Evolutionary conservation across 2,888 invertebrate genomes (phyloP).

Genomic region (Antheraea yamamai): DNA sequence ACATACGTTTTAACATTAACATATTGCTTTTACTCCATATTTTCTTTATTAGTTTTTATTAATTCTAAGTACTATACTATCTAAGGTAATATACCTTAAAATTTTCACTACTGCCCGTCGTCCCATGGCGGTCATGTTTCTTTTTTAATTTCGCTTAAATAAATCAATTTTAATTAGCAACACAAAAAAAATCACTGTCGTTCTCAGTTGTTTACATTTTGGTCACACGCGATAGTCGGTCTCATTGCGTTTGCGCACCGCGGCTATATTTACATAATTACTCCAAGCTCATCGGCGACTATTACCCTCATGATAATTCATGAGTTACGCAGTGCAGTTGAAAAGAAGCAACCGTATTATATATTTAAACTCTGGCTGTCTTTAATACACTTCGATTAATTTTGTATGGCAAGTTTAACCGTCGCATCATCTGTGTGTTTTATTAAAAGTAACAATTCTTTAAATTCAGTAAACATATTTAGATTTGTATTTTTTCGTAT

Average conservation of each 20-base stretch:
- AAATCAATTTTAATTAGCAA: background rate
- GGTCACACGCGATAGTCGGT: conserved; percentile 8
- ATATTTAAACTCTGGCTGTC: background rate
- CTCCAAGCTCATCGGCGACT: conserved; percentile 80
- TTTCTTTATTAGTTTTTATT: no score
- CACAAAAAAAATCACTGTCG: background rate
- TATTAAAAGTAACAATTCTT: background rate
- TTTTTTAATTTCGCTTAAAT: background rate
- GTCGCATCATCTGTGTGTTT: background rate
- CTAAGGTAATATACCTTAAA: no score
- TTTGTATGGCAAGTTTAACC: background rate
- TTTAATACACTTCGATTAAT: background rate
- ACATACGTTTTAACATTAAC: no score
- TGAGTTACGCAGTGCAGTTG: conserved; percentile 56
- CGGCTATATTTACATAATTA: conserved; percentile 79
- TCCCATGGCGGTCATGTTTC: no score
- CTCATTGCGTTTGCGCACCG: conserved; percentile 53
- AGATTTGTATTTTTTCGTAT: background rate
- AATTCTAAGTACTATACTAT: no score
- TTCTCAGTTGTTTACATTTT: background rate
- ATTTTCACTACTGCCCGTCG: no score
- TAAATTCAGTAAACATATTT: conserved; percentile 22
- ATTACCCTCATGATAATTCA: conserved; percentile 80
- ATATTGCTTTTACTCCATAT: no score
- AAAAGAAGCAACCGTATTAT: background rate